phyloP scores from a whole-genome alignment of 1,140 invertebrate species.

The Eupristina koningsbergeri region DNA sequence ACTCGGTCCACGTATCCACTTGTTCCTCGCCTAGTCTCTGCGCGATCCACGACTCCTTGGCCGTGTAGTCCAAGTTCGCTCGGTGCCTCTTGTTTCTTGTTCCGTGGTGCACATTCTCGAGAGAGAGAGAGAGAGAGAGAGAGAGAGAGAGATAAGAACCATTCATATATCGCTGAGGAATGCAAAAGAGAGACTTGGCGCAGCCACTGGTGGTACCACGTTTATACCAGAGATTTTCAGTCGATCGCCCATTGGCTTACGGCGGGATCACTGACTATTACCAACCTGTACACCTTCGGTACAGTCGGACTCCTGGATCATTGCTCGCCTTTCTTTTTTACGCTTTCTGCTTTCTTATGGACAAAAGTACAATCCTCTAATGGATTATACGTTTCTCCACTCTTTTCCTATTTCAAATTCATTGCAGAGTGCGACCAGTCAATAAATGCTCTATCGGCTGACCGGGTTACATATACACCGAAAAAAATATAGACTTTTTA shows the following conservation, averaged over 20 bases:
- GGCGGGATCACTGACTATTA: background rate
- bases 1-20: constrained; percentile 39
- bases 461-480: background rate
- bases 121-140: background rate
- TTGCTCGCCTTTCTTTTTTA: constrained; percentile 21
- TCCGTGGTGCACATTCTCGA: too few relatives aligned
- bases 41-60: background rate
- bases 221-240: background rate
- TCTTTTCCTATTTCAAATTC: background rate
- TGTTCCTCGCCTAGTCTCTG: constrained; percentile 16
- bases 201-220: background rate
- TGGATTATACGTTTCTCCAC: background rate
- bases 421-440: background rate
- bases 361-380: constrained; percentile 13
- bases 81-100: background rate
- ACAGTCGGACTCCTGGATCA: constrained; percentile 9
- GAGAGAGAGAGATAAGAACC: background rate
- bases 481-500: background rate
- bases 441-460: background rate
- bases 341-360: constrained; percentile 29
- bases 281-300: background rate
- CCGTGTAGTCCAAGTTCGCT: background rate
- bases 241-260: background rate
- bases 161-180: constrained; percentile 14
- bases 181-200: background rate